Base-by-base conservation (phyloP, 2,797 vertebrate genomes). In the Chaetophractus vellerosus region DNA sequence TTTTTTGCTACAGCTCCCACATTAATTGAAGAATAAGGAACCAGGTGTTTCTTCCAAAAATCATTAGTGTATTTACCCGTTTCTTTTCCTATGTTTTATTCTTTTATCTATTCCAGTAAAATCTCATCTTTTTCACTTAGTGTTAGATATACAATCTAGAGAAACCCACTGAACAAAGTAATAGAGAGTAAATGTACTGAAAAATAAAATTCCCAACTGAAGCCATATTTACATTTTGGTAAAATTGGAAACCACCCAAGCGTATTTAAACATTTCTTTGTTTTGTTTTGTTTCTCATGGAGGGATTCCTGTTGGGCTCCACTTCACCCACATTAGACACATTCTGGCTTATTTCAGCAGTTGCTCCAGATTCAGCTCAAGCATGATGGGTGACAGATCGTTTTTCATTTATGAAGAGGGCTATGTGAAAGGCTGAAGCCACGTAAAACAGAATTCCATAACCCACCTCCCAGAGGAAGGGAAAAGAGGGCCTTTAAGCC, bases 141-240 rank as follows among this genome's bases (percentile, higher is more conserved):
- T 1, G 2, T 94, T 94, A 93, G 80, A 92, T 90, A 95, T 9
- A 76, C 96, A 94, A 94, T 93, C 87, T 82, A 80, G 71, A 95
- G 66, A 91, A 91, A 94, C n/a, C 48, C 91, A 97, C 0, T 96
- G 93, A 96, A 96, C 97, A 94, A 96, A 92, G 90, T 92, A 97
- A 97, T 95, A 96, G 85, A 94, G 92, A 97, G n/a, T 96, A 96
- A 97, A 96, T 88, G 94, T 93, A 97, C 85, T 97, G 90, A 94
- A 94, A 97, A 96, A 96, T 92, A 96, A 90, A 97, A 96, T 96
- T 95, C 85, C 68, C 48, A 86, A 63, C 82, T 95, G 88, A 94
- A 96, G 75, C 31, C 90, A 75, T 95, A 95, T 97, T 98, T 97
- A 96, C 89, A 96, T 93, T 93, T 91, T 75, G 55, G 88, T 76